phyloP scores from a whole-genome alignment of 2,888 invertebrate genomes.

The Cinara cedri region DNA sequence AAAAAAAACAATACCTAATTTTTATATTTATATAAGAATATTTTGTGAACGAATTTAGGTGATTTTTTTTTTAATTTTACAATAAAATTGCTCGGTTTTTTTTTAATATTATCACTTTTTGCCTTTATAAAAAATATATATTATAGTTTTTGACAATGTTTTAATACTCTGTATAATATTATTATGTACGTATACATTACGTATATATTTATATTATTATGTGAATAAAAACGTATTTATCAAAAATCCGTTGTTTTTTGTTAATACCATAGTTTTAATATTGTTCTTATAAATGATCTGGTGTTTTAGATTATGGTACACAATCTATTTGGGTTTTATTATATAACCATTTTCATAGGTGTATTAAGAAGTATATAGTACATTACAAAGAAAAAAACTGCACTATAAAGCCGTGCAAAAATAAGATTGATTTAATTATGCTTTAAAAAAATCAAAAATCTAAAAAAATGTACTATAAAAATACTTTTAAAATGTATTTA shows the following conservation, averaged over 20 bases:
- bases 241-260: not conserved
- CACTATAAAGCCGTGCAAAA: no score
- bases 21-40: not conserved
- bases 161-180: not conserved
- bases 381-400: no score
- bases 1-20: no score
- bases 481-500: no score
- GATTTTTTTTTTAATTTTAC: not conserved
- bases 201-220: not conserved
- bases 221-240: constrained; percentile 25
- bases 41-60: not conserved
- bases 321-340: no score
- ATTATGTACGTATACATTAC: not conserved
- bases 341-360: no score
- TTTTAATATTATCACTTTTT: not conserved
- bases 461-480: no score
- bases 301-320: no score
- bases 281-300: no score
- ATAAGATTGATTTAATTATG: no score
- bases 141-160: constrained; percentile 1
- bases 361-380: no score
- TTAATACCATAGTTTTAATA: not conserved
- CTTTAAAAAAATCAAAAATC: no score
- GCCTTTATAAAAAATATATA: not conserved
- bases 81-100: not conserved